phyloP scores from a whole-genome alignment of 2,797 vertebrate species.

The Hyperoplus immaculatus region DNA sequence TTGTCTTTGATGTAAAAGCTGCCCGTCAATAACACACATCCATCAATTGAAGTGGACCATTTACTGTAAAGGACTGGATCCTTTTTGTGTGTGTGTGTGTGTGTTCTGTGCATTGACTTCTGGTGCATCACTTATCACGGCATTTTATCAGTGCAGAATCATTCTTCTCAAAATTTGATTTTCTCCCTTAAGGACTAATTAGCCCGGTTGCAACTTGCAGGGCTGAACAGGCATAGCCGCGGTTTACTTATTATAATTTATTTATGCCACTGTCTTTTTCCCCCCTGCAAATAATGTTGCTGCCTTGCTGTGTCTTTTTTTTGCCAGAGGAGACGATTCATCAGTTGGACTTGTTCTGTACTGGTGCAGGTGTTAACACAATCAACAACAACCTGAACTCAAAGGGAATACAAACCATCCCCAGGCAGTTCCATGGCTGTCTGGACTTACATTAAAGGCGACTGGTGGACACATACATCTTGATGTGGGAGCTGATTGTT shows the following conservation, averaged over 20 bases:
- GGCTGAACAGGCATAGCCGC: slow-evolving; percentile 55
- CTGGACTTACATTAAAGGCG: slow-evolving; percentile 25
- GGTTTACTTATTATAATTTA: slow-evolving; percentile 62
- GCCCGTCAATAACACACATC: slow-evolving; percentile 43
- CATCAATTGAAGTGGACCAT: slow-evolving; percentile 32
- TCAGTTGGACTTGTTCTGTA: slow-evolving; percentile 34
- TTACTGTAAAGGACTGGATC: slow-evolving; percentile 57
- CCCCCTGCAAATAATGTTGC: slow-evolving; percentile 44
- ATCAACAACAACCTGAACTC: slow-evolving; percentile 34
- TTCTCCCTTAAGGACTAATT: slow-evolving; percentile 78
- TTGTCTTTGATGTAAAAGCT: slow-evolving; percentile 41
- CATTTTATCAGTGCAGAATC: slow-evolving; percentile 57
- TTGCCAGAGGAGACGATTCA: slow-evolving; percentile 62
- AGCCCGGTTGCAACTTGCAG: slow-evolving; percentile 68
- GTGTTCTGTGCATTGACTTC: slow-evolving; percentile 27
- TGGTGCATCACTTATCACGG: slow-evolving; percentile 53
- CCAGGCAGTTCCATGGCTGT: slow-evolving; percentile 21
- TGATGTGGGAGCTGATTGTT: slow-evolving; percentile 4
- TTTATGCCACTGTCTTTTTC: slow-evolving; percentile 65
- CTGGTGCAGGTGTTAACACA: slow-evolving; percentile 47
- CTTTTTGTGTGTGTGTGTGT: not conserved
- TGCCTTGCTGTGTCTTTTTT: slow-evolving; percentile 41
- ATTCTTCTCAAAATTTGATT: slow-evolving; percentile 67
- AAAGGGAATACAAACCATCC: slow-evolving; percentile 17
- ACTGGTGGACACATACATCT: slow-evolving; percentile 18